Percentiles rank a stretch among this genome's conserved stretches.
Evolutionary conservation across 2,113 vertebrate species (phyloP).

Genomic region (Daubentonia madagascariensis): DNA sequence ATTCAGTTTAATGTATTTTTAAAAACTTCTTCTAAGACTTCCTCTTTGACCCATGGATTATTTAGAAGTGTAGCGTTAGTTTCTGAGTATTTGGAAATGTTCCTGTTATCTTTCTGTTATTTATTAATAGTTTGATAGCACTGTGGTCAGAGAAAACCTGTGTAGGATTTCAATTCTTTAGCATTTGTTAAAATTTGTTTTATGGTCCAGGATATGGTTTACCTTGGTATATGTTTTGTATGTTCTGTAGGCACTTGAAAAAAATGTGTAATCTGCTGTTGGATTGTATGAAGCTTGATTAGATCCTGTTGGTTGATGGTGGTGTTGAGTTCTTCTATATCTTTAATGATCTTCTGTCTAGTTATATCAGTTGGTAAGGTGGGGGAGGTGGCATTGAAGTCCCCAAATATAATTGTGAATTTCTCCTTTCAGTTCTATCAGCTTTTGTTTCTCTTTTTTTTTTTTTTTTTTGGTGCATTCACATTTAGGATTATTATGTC

Average conservation of each 20-base stretch:
- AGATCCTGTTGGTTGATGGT: background rate
- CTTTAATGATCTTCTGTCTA: background rate
- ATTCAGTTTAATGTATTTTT: too few relatives aligned
- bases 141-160: too few relatives aligned
- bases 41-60: too few relatives aligned
- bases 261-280: background rate
- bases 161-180: too few relatives aligned
- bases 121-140: too few relatives aligned
- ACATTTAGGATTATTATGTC: background rate
- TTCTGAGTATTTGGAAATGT: too few relatives aligned
- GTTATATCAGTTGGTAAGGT: background rate
- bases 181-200: background rate
- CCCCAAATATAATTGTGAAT: background rate
- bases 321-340: background rate
- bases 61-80: too few relatives aligned
- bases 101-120: too few relatives aligned
- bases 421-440: background rate
- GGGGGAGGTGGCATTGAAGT: background rate
- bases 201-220: background rate
- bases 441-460: background rate
- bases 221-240: background rate
- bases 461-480: background rate
- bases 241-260: background rate
- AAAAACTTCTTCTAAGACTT: too few relatives aligned
- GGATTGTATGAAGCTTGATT: background rate